A percentile compares a stretch with the other conserved stretches of the same genome.
Conservation (phyloP, 1,140 invertebrate species). For the Drosophila sturtevanti region DNA sequence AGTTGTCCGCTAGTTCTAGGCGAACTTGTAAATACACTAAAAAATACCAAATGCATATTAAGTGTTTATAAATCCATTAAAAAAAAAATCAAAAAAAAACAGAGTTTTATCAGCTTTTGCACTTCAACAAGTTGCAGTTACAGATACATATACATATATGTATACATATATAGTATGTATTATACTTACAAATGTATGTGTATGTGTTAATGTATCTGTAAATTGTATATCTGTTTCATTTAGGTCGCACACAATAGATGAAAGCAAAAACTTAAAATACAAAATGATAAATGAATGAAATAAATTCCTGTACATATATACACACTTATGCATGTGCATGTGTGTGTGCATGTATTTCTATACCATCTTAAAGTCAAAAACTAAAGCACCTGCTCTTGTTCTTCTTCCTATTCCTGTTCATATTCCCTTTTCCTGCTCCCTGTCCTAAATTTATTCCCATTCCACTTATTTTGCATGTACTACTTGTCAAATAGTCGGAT, state of each 20-base stretch:
- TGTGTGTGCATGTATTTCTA: neutral
- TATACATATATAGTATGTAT: neutral
- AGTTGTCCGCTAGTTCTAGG: conserved; percentile 1
- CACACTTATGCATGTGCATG: neutral
- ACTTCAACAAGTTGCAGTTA: conserved; percentile 40
- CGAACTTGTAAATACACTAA: conserved; percentile 1
- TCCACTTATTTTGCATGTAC: neutral
- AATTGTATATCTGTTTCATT: conserved; percentile 36
- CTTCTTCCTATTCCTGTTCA: neutral
- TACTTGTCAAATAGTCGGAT: conserved; percentile 6
- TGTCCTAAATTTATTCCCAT: neutral
- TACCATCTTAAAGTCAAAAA: neutral
- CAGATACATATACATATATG: neutral
- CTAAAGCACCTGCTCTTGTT: neutral
- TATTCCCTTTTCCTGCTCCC: neutral
- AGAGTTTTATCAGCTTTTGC: conserved; percentile 69
- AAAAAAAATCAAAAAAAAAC: conserved; percentile 16
- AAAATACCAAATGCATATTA: conserved; percentile 15
- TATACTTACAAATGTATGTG: neutral
- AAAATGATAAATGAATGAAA: neutral
- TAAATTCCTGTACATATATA: neutral
- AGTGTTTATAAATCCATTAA: conserved; percentile 51
- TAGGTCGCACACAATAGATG: conserved; percentile 48
- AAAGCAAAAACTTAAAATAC: conserved; percentile 9
- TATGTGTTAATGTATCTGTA: neutral